Evolutionary conservation across 2,888 invertebrate species (phyloP).

Genomic region (Xanthorhoe designata): DNA sequence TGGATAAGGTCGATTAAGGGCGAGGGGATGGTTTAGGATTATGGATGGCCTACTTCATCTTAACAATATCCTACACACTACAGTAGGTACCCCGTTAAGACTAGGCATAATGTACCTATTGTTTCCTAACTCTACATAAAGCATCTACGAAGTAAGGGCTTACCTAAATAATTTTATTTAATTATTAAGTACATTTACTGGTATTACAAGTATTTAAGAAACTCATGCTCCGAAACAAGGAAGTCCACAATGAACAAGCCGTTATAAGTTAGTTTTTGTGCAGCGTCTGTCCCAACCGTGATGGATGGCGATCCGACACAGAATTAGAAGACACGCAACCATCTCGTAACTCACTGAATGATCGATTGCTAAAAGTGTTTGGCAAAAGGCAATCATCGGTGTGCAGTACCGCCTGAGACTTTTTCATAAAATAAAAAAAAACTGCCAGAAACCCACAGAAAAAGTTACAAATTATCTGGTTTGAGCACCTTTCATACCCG

Average conservation of each 20-base stretch:
- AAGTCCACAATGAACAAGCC: conserved; percentile 24
- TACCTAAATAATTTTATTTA: no score
- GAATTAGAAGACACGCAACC: conserved; percentile 38
- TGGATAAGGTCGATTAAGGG: no score
- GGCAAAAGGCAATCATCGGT: conserved; percentile 2
- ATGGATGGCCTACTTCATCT: no score
- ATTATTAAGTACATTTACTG: neutral
- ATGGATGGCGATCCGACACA: conserved; percentile 37
- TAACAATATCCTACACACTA: no score
- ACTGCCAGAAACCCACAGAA: conserved; percentile 5
- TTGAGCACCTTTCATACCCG: conserved; percentile 29
- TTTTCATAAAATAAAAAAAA: neutral
- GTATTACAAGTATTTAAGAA: conserved; percentile 3
- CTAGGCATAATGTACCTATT: no score
- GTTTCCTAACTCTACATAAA: no score
- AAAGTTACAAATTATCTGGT: conserved; percentile 31
- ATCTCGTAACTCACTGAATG: conserved; percentile 35
- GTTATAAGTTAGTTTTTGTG: conserved; percentile 34
- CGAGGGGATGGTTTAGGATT: no score
- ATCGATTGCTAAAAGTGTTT: conserved; percentile 25
- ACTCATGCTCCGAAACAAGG: conserved; percentile 5
- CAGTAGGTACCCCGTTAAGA: no score
- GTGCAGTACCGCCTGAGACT: neutral
- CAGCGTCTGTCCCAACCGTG: conserved; percentile 30
- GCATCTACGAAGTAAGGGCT: no score